Percentiles rank a stretch among this genome's conserved stretches.
Evolutionary conservation across 2,888 invertebrate species (phyloP).

Genomic region (Cynaeus angustus): DNA sequence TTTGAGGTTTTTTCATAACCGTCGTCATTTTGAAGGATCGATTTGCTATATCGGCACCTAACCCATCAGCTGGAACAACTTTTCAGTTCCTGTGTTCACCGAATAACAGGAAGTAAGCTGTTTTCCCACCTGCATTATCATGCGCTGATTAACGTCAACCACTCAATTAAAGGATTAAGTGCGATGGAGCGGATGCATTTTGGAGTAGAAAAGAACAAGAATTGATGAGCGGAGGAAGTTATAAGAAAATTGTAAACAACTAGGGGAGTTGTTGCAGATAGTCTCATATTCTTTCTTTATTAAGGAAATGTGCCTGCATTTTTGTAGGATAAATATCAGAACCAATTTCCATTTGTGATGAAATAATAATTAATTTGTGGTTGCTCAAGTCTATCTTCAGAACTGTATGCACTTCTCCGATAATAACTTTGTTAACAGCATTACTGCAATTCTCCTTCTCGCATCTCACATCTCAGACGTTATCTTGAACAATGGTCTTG

Average conservation of each 20-base stretch:
- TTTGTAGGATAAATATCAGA: too few species aligned
- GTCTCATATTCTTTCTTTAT: too few species aligned
- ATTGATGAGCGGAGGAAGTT: too few species aligned
- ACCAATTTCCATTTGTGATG: too few species aligned
- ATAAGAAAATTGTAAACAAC: too few species aligned
- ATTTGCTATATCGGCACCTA: constrained; percentile 20
- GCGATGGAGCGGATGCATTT: constrained; percentile 31
- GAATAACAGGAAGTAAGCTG: constrained; percentile 30
- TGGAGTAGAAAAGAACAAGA: neutral
- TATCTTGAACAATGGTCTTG: constrained; percentile 38
- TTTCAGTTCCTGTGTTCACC: constrained; percentile 9
- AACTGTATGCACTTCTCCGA: neutral
- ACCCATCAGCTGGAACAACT: constrained; percentile 22
- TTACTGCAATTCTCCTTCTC: constrained; percentile 13
- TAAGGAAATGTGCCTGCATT: too few species aligned
- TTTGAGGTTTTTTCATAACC: constrained; percentile 16
- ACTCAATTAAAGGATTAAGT: constrained; percentile 38
- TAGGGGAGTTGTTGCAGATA: too few species aligned
- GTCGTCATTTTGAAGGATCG: constrained; percentile 20
- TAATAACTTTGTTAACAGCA: constrained; percentile 10
- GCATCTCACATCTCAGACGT: constrained; percentile 15
- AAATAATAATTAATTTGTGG: constrained; percentile 3
- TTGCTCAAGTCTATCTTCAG: neutral
- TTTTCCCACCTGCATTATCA: constrained; percentile 36
- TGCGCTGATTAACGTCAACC: constrained; percentile 32